Conservation (phyloP, 1,140 invertebrate species). For the Chlorops oryzae region DNA sequence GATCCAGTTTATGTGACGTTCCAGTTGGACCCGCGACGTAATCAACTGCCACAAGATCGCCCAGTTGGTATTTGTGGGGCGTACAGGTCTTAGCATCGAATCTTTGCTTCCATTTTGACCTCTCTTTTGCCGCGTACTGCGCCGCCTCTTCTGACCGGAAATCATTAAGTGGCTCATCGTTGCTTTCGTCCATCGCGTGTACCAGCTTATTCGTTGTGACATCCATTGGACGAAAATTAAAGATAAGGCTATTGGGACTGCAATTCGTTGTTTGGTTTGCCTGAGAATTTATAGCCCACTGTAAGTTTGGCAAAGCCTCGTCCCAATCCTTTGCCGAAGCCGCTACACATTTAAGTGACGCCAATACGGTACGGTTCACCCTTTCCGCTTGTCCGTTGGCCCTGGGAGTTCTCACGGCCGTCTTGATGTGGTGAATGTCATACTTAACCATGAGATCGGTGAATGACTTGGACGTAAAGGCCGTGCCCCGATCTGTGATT, state of each 20-base stretch:
- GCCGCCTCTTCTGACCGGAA: too few species aligned
- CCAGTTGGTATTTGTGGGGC: too few species aligned
- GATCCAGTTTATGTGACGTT: too few species aligned
- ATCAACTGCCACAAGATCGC: too few species aligned
- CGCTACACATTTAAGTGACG: background rate
- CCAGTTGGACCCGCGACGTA: too few species aligned
- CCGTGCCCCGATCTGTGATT: slow-evolving; percentile 20
- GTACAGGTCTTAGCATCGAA: too few species aligned
- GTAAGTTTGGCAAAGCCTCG: background rate
- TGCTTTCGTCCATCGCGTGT: background rate
- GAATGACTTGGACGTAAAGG: slow-evolving; percentile 28
- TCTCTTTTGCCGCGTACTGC: too few species aligned
- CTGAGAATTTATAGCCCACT: slow-evolving; percentile 9
- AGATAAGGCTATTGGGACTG: background rate
- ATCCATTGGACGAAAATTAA: background rate
- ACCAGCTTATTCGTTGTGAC: background rate
- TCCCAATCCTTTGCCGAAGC: background rate
- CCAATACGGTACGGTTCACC: slow-evolving; percentile 14
- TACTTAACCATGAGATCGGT: slow-evolving; percentile 20
- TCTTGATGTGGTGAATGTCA: slow-evolving; percentile 28
- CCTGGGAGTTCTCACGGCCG: slow-evolving; percentile 32
- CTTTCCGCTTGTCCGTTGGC: slow-evolving; percentile 27
- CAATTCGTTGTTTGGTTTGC: background rate
- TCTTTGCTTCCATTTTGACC: too few species aligned
- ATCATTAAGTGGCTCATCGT: too few species aligned